Base-by-base conservation (phyloP, 2,113 vertebrate species). In the Apaloderma vittatum region DNA sequence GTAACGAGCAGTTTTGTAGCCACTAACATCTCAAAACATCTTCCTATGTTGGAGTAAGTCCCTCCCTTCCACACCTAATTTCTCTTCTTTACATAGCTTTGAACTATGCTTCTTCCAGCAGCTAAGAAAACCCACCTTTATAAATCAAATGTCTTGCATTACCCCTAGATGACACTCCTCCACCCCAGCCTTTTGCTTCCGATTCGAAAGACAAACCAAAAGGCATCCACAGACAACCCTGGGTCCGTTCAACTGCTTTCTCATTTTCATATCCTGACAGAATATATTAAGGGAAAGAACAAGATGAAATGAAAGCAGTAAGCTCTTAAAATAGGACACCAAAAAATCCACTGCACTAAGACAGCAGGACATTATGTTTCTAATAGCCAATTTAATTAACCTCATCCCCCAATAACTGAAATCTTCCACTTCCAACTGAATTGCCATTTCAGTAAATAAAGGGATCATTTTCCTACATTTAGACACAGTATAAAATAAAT, bases 1-100 rank as follows among this genome's bases (percentile, higher is more conserved):
- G 54, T 17, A 67, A 5, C 4, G 51, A 72, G 20, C n/a, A 0
- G 0, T 34, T 75, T 32, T 0, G 0, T 57, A 55, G 20, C 20
- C 32, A 4, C 12, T 63, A 92, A 75, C 11, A 32, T 19, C 34
- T 63, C 73, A 40, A 43, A 94, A 74, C 12, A 71, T 4, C 36
- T 48, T 78, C 20, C 34, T 40, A 3, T 29, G 46, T 36, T 86
- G 46, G 23, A 73, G 49, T 18, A 32, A 5, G 3, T 13, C 68
- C 45, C 36, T 71, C 8, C 27, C 24, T 75, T 51, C 48, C 52
- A 11, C 14, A 67, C 12, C 8, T 27, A 9, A 37, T 29, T 46
- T 26, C 5, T 77, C 30, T 19, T 71, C 80, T 71, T 84, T 32
- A 52, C 10, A 21, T 26, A 46, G 30, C 27, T 66, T 90, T 62